phyloP scores from a whole-genome alignment of 2,113 vertebrate genomes.

The sheep (Ovis aries) region DNA sequence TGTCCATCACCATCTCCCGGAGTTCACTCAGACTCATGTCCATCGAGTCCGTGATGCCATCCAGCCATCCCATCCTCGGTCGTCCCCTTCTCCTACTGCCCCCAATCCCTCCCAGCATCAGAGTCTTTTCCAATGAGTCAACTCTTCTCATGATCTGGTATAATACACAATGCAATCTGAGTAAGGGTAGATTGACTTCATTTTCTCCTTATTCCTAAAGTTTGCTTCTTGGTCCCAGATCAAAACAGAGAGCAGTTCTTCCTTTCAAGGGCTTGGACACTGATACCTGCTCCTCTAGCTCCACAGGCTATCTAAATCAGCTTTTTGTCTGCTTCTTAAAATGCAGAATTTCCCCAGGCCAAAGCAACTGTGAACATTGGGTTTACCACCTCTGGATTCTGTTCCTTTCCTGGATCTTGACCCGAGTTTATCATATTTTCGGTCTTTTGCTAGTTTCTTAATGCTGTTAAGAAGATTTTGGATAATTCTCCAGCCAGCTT shows the following conservation, averaged over 20 bases:
- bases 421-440: background rate
- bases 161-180: background rate
- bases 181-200: background rate
- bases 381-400: background rate
- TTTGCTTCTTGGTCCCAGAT: background rate
- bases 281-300: background rate
- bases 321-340: background rate
- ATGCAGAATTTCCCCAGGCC: background rate
- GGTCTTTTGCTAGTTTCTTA: background rate
- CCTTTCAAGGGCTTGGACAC: background rate
- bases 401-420: background rate
- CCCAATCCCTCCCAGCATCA: too few species aligned
- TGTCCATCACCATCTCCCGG: too few species aligned
- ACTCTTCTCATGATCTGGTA: too few species aligned
- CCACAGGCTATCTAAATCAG: background rate
- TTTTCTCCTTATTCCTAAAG: background rate
- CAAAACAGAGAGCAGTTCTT: background rate
- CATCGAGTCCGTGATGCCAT: too few species aligned
- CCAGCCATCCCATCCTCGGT: too few species aligned
- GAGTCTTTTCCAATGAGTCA: too few species aligned
- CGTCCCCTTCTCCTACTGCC: too few species aligned
- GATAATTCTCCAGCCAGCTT: background rate
- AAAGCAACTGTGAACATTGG: background rate
- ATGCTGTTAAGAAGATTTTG: background rate
- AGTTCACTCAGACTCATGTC: too few species aligned